Evolutionary conservation across 2,797 vertebrate genomes (phyloP), one percentile per base, ranked within the genome.

Genomic region (Enteromius radiatus): DNA sequence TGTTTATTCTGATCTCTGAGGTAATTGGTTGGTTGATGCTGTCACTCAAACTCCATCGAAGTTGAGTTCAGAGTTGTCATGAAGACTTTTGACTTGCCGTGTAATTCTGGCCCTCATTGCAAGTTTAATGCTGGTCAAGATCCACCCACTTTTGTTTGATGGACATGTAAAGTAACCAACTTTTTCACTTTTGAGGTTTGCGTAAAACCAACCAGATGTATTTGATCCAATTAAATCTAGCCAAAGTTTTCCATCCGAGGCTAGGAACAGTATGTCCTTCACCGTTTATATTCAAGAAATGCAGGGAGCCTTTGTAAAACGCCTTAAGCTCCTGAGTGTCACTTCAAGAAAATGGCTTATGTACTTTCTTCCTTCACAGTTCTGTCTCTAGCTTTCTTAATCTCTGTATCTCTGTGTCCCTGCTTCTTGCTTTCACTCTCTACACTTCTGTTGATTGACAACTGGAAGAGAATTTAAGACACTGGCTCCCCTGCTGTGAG

Each of bases 1-100:
- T 81, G 71, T 76, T 75, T 76, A 68, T 67, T 54, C 54, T 75
- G 71, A 31, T 52, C 67, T 75, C 47, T 45, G 7, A 43, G 5
- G 33, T 82, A 56, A 82, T 10, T 68, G 17, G 23, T 65, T 75
- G 47, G 14, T 31, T 82, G n/a, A 26, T 56, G 33, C 33, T 82
- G n/a, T 54, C 70, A 43, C 43, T 52, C 59, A 64, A 38, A 74
- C 56, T 64, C 28, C 7, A 0, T 67, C 3, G 0, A 21, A 11
- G 41, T 78, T 23, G 19, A 31, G 78, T 10, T 74, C 26, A 61
- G 3, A 19, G 23, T 59, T 59, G 74, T 36, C 4, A 1, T 26
- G 4, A 38, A 45, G 10, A 17, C n/a, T 59, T 41, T 19, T 76
- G 52, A 28, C 33, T 61, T 26, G 31, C 2, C 0, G 31, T 2